Evolutionary conservation across 2,797 vertebrate species (phyloP).

Genomic region (Tragelaphus eurycerus): DNA sequence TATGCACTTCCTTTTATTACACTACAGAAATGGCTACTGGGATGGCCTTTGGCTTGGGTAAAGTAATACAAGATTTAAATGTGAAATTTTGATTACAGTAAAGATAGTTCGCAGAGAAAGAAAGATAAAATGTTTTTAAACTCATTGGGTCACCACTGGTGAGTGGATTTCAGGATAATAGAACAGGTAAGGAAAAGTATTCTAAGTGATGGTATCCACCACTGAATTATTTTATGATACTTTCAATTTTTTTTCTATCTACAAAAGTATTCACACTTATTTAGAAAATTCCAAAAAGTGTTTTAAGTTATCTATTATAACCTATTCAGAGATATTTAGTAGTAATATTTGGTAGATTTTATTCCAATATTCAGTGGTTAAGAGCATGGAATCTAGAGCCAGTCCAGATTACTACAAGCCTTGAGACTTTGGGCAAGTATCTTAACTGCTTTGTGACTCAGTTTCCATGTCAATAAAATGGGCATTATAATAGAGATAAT

Average conservation of each 20-base stretch:
- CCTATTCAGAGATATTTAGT: background rate
- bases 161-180: background rate
- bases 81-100: background rate
- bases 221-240: background rate
- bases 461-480: background rate
- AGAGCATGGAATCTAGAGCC: background rate
- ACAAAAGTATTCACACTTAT: background rate
- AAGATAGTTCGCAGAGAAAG: background rate
- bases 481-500: background rate
- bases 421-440: background rate
- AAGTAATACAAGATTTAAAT: background rate
- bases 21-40: background rate
- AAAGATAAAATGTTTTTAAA: conserved; percentile 14
- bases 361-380: background rate
- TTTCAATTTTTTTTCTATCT: background rate
- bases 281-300: background rate
- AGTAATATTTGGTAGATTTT: background rate
- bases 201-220: background rate
- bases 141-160: background rate
- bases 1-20: background rate
- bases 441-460: background rate
- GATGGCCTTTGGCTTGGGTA: background rate
- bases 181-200: background rate
- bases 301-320: background rate
- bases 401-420: background rate